A percentile compares a stretch with the other conserved stretches of the same genome.
phyloP scores from a whole-genome alignment of 1,140 invertebrate genomes.

The Hirudo medicinalis region DNA sequence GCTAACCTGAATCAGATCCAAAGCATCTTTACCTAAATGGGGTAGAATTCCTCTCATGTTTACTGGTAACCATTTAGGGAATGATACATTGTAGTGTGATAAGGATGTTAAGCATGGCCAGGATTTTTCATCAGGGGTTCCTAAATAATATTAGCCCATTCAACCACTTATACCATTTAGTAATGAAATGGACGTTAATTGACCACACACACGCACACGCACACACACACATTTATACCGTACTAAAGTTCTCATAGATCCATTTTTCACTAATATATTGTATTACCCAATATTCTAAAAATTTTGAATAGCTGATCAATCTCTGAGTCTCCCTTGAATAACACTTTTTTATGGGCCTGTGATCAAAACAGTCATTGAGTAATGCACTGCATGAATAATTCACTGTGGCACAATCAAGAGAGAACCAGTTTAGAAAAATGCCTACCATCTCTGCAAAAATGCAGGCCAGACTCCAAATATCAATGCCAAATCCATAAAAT shows the following conservation, averaged over 20 bases:
- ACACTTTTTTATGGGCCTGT: constrained; percentile 47
- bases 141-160: constrained; percentile 23
- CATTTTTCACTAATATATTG: not conserved
- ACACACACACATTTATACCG: not conserved
- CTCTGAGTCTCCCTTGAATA: constrained; percentile 44
- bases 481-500: constrained; percentile 64
- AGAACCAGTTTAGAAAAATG: constrained; percentile 4
- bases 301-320: constrained; percentile 43
- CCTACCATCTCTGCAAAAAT: constrained; percentile 50
- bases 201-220: too few species aligned
- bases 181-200: too few species aligned
- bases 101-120: constrained; percentile 40
- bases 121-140: constrained; percentile 39
- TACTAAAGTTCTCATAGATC: not conserved
- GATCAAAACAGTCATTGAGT: not conserved
- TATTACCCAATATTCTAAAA: constrained; percentile 37
- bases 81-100: constrained; percentile 39
- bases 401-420: not conserved
- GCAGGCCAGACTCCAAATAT: constrained; percentile 90
- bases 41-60: constrained; percentile 30
- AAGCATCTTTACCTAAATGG: constrained; percentile 29
- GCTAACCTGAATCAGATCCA: constrained; percentile 33
- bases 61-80: constrained; percentile 38
- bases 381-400: too few species aligned
- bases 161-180: too few species aligned